Evolutionary conservation across 64 coral and sea anemone species (phyloP), one percentile per base, ranked within the genome.

Genomic region (Montipora sp.): DNA sequence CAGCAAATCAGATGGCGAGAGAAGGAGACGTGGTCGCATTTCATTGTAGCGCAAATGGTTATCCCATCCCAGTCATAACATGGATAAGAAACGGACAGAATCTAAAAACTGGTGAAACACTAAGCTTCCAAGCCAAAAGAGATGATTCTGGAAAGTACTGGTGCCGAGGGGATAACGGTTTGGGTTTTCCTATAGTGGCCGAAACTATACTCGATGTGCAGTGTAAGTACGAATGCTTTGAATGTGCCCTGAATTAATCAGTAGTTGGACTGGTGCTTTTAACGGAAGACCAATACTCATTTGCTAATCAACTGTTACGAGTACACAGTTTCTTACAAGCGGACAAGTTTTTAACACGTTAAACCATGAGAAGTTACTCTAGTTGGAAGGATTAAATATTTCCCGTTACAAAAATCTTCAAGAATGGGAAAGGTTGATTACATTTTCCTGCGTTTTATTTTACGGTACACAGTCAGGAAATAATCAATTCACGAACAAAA

Each of bases 1-100:
- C 78, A 44, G 51, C 79, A 57, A 80, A 81, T 36, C 80, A 91
- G 67, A 69, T 14, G 47, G 61, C 21, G n/a, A 87, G 10, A 10
- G 21, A 82, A 7, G 59, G 55, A 15, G 22, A 16, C 16, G 27
- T 12, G 23, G 75, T 47, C 3, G 18, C 46, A 16, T 50, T 78
- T 48, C 45, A 78, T 49, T 78, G 75, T 48, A 78, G 7, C 15
- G 75, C 47, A 47, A 50, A 12, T 48, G 75, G 75, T 5, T 15
- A 78, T 13, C 75, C 75, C 44, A 78, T 19, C 3, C 75, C 75
- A 50, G 44, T 16, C 45, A 78, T 78, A 78, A 50, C 75, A 78
- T 78, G 75, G 75, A 7, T 78, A 18, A 78, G 44, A 18, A 36
- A 49, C 16, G 46, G 46, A 13, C 12, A 47, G 16, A 19, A 12